Evolutionary conservation across 1,140 invertebrate genomes (phyloP).

Genomic region (Lutraria rhynchaena): DNA sequence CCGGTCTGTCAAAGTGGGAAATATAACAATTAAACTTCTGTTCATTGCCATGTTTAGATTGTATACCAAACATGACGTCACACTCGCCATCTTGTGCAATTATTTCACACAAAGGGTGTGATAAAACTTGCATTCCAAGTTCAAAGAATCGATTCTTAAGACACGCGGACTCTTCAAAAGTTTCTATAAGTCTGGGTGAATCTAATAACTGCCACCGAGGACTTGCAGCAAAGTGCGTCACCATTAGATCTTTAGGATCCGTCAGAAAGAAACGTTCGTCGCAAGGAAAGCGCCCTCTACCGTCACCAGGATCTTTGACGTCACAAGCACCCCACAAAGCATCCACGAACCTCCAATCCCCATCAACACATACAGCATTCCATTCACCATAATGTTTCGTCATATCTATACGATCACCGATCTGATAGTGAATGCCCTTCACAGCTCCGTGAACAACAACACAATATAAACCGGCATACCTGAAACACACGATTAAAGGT

Average conservation of each 20-base stretch:
- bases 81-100: constrained; percentile 56
- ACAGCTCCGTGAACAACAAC: constrained; percentile 66
- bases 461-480: constrained; percentile 64
- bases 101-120: constrained; percentile 63
- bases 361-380: constrained; percentile 68
- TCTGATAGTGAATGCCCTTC: constrained; percentile 80
- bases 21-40: constrained; percentile 65
- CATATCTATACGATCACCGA: constrained; percentile 65
- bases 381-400: constrained; percentile 67
- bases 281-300: constrained; percentile 67
- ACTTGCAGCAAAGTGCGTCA: constrained; percentile 83
- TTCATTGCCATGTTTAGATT: constrained; percentile 43
- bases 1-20: constrained; percentile 62
- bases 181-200: constrained; percentile 54
- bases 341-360: constrained; percentile 68
- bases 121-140: constrained; percentile 62
- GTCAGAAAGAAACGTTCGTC: constrained; percentile 83
- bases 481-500: no score
- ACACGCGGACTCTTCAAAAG: constrained; percentile 64
- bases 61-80: constrained; percentile 63
- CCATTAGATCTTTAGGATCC: constrained; percentile 83
- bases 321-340: constrained; percentile 71
- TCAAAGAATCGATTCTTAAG: constrained; percentile 70
- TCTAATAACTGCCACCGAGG: constrained; percentile 67
- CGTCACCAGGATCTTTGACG: constrained; percentile 48